A percentile compares a stretch with the other conserved stretches of the same genome.
phyloP scores from a whole-genome alignment of 2,888 invertebrate genomes.

The Perizoma flavofasciatum region DNA sequence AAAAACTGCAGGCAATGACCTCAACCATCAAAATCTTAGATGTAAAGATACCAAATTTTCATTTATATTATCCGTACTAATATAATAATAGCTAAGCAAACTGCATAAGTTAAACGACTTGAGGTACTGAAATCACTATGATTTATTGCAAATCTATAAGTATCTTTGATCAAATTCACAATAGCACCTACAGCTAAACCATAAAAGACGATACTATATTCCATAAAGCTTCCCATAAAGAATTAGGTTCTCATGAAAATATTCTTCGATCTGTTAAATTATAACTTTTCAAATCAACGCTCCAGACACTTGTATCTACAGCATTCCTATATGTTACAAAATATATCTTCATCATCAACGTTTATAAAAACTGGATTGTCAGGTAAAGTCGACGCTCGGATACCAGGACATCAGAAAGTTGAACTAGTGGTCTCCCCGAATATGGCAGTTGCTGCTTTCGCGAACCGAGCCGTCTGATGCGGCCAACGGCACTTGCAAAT shows the following conservation, averaged over 20 bases:
- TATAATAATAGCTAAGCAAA: too few species aligned
- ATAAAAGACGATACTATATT: too few species aligned
- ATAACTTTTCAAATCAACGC: conserved; percentile 12
- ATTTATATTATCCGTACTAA: not conserved
- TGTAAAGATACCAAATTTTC: conserved; percentile 6
- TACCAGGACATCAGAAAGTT: conserved; percentile 69
- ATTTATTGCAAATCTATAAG: too few species aligned
- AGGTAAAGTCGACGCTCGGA: conserved; percentile 35
- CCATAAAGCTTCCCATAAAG: too few species aligned
- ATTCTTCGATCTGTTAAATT: conserved; percentile 2
- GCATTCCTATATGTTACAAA: conserved; percentile 29
- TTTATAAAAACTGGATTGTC: conserved; percentile 33
- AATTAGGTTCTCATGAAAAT: not conserved
- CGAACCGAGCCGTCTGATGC: conserved; percentile 43
- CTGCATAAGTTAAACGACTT: too few species aligned
- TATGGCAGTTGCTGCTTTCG: conserved; percentile 62
- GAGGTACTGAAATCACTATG: too few species aligned
- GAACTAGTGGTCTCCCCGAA: conserved; percentile 47
- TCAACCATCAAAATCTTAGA: conserved; percentile 7
- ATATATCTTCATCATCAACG: conserved; percentile 23
- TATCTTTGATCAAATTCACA: too few species aligned
- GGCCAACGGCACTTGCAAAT: conserved; percentile 38
- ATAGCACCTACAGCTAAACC: too few species aligned
- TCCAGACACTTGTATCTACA: conserved; percentile 1
- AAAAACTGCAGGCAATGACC: conserved; percentile 38